phyloP scores from a whole-genome alignment of 1,140 invertebrate species.

The Heliconius eleuchia region DNA sequence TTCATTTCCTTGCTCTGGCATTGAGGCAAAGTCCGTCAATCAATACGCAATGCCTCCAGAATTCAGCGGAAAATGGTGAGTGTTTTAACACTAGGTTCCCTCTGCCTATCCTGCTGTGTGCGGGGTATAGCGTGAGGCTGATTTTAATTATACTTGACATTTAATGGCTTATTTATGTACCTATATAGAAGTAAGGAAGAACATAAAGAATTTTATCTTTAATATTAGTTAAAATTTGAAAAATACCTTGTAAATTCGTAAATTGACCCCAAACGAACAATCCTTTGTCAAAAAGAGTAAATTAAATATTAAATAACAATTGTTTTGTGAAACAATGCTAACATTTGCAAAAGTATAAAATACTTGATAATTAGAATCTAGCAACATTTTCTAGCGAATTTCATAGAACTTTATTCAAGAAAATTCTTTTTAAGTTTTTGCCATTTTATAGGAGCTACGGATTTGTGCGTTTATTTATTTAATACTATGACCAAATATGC shows the following conservation, averaged over 20 bases:
- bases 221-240: neutral
- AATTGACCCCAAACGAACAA: neutral
- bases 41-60: too few species aligned
- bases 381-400: neutral
- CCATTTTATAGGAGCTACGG: neutral
- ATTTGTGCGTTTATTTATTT: too few species aligned
- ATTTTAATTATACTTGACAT: neutral
- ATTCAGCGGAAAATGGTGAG: too few species aligned
- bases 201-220: neutral
- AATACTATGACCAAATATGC: neutral
- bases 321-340: constrained; percentile 10
- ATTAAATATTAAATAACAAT: constrained; percentile 10
- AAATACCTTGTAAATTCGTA: constrained; percentile 6
- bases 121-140: too few species aligned
- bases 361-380: constrained; percentile 13
- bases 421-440: neutral
- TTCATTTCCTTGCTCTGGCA: too few species aligned
- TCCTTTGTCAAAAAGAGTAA: neutral
- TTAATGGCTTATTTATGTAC: neutral
- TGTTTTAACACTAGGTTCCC: too few species aligned
- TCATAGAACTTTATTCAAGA: neutral
- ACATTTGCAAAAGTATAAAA: constrained; percentile 16
- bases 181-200: too few species aligned
- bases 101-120: too few species aligned
- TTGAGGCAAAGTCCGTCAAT: too few species aligned